These are phyloP conservation scores for Ictidomys tridecemlineatus DNA, from an alignment of 2,113 vertebrate genomes.

Conservation along the genomic window DNA sequence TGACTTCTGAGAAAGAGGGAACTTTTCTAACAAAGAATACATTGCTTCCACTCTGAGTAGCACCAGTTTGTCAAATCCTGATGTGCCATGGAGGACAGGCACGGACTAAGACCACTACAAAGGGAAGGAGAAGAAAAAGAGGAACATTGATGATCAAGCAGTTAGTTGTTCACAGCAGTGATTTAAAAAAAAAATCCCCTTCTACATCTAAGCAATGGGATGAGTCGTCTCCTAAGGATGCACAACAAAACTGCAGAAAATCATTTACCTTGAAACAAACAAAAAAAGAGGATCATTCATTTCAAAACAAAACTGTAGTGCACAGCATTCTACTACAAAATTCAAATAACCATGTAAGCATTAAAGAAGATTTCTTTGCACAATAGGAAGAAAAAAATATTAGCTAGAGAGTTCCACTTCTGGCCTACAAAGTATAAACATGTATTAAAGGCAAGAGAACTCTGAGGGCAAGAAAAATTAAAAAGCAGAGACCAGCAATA, in stretches of 20 bases:
- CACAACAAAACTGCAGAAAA: slow-evolving; percentile 67
- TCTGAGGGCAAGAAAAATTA: slow-evolving; percentile 67
- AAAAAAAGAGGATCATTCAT: slow-evolving; percentile 37
- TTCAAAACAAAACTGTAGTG: slow-evolving; percentile 69
- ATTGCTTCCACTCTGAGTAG: slow-evolving; percentile 59
- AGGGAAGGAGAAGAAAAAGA: slow-evolving; percentile 31
- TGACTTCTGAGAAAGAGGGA: slow-evolving; percentile 58
- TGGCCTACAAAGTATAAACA: slow-evolving; percentile 32
- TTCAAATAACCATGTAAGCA: slow-evolving; percentile 65
- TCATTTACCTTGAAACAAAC: slow-evolving; percentile 78
- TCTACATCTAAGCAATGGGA: slow-evolving; percentile 24
- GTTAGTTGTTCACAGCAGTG: slow-evolving; percentile 62
- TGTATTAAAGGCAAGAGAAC: slow-evolving; percentile 54
- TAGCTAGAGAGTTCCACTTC: slow-evolving; percentile 51
- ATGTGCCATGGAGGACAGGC: slow-evolving; percentile 68
- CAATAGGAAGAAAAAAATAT: not conserved
- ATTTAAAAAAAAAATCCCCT: not conserved
- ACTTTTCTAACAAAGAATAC: slow-evolving; percentile 77
- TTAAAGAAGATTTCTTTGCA: slow-evolving; percentile 54
- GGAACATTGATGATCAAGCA: slow-evolving; percentile 67
- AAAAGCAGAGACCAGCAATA: slow-evolving; percentile 80
- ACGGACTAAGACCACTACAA: slow-evolving; percentile 51
- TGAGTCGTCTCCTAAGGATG: slow-evolving; percentile 46
- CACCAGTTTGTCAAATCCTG: slow-evolving; percentile 80
- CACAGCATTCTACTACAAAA: slow-evolving; percentile 36